These are phyloP conservation scores for Drosophila carrolli DNA, from an alignment of 1,140 invertebrate species.

Conservation along the genomic window DNA sequence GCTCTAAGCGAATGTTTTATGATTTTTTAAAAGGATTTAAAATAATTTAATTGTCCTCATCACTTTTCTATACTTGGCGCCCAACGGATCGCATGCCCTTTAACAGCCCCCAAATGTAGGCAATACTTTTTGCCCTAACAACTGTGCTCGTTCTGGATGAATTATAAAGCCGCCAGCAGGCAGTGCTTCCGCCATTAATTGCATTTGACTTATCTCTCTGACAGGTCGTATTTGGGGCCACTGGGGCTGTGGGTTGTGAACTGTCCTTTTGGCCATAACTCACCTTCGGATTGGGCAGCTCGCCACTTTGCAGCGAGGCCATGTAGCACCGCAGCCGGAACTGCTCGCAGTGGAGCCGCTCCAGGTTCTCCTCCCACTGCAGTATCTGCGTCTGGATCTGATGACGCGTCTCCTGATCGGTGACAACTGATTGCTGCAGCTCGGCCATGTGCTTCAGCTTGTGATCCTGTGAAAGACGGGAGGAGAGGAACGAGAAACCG, in stretches of 20 bases:
- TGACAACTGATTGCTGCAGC: conserved; percentile 96
- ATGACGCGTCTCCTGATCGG: conserved; percentile 94
- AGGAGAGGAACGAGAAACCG: conserved; percentile 19
- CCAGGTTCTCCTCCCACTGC: conserved; percentile 98
- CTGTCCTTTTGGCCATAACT: conserved; percentile 51
- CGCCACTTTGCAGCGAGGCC: conserved; percentile 97
- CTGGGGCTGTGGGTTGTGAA: background rate
- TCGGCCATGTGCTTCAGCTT: conserved; percentile 99
- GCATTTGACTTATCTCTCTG: conserved; percentile 41
- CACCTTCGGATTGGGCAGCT: conserved; percentile 99
- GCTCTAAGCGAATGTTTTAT: background rate
- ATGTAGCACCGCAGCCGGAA: conserved; percentile 98
- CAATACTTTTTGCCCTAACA: conserved; percentile 33
- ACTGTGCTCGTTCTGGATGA: conserved; percentile 13
- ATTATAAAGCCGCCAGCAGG: conserved; percentile 16
- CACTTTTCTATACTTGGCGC: background rate
- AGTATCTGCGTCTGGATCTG: conserved; percentile 96
- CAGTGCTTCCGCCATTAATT: conserved; percentile 28
- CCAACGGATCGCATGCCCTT: background rate
- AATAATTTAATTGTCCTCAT: no score
- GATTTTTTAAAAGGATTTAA: background rate
- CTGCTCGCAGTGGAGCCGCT: conserved; percentile 98
- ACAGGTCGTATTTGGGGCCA: conserved; percentile 19
- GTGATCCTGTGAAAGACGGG: conserved; percentile 90
- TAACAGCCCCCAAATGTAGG: conserved; percentile 14